Base-by-base conservation (phyloP, 2,888 invertebrate species). In the Drosophila anomalipes region DNA sequence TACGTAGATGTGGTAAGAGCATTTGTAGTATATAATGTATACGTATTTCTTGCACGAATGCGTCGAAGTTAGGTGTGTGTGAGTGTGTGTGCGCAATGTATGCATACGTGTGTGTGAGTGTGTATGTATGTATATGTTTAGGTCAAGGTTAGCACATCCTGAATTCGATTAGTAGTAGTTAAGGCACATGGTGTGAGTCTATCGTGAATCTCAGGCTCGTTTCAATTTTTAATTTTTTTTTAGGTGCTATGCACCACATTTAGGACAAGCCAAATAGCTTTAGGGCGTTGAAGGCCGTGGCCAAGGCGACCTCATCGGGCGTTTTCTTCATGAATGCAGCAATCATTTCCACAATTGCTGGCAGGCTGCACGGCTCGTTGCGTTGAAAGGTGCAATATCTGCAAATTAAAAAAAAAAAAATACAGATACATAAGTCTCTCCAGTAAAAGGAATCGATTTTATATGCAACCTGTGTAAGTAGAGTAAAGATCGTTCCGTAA, bases 351-450 rank as follows among this genome's bases (percentile, higher is more conserved):
- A 98, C 97, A 62, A 98, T 96, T 52, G 97, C 97, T 14, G 98
- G 98, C 81, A 99, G 94, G 53, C 98, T 97, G 94, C 98, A 98
- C 0, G 99, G 99, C 94, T 99, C 99, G 94, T 99, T 99, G 84
- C 99, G 95, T 94, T 98, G 98, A 94, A 98, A 98, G 77, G 98
- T 98, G 94, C 98, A 98, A 94, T 98, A 98, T 82, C 98, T 94
- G 52, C 0, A 57, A 30, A 26, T 39, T 22, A 5, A 35, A 19
- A 33, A 28, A 19, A 22, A 56, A 28, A 28, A 28, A 22, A 22
- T n/a, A n/a, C 28, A 28, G 12, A 7, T 16, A 37, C 1, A 26
- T 37, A 26, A 5, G 30, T 58, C 26, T 58, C 35, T 2, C 16
- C 0, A 33, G n/a, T 4, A 19, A 30, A 56, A n/a, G 4, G 6